Evolutionary conservation across 2,113 vertebrate species (phyloP), one percentile per base, ranked within the genome.

Genomic region (Numenius arquata): DNA sequence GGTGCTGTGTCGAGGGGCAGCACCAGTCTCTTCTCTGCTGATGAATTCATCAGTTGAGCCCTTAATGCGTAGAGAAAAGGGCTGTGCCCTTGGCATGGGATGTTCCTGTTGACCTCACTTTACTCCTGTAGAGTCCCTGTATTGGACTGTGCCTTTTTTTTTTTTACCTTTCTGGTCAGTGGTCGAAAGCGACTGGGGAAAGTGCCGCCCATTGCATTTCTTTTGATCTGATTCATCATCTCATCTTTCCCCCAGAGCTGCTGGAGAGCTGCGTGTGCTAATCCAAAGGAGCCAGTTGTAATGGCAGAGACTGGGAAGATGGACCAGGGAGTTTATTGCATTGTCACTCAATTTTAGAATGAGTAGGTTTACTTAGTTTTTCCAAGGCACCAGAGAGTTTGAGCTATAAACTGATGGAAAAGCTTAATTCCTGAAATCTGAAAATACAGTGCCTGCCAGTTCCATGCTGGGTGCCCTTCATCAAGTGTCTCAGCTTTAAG

Each of bases 201-300:
- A 43, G 16, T 0, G 0, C 12, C 7, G 0, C 17, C 11, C 6
- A 22, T 21, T 48, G 36, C 8, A 3, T 67, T 90, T 66, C 59
- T 62, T 63, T 21, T 61, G 38, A 11, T 68, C 23, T 19, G 2
- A 12, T 52, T 59, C 17, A 17, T 38, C 41, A 3, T 18, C 3
- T 0, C 26, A 12, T 85, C n/a, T 17, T 82, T 36, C 43, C 36
- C 27, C 11, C 7, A 7, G 4, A 50, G 11, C 66, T 43, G 20
- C 36, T 22, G 0, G 0, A 53, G 52, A 21, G 23, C 47, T 30
- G 63, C 0, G 0, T 27, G 36, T 34, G 43, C 58, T 56, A 2
- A 53, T 66, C 53, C 72, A 7, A 9, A 71, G 16, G 61, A 40
- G 12, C 11, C 6, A 9, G 62, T 25, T 16, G 36, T 8, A 75